Percentiles rank a stretch among this genome's conserved stretches.
Conservation (phyloP, 2,113 vertebrate genomes). For the Cranoglanis bouderius region DNA sequence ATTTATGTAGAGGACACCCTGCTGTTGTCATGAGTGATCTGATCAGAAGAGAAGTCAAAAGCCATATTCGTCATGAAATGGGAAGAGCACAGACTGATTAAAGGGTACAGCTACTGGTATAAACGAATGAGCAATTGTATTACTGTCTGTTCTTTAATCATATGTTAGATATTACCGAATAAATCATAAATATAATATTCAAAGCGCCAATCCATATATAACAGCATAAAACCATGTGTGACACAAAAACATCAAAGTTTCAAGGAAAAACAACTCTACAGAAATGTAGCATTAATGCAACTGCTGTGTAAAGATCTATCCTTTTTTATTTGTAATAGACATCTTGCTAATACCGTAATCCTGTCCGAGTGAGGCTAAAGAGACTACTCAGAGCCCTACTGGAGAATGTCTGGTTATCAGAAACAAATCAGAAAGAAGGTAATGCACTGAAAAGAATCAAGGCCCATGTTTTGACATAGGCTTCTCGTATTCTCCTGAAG, state of each 20-base stretch:
- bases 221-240: neutral
- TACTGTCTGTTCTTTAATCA: slow-evolving; percentile 9
- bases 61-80: neutral
- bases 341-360: neutral
- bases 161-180: neutral
- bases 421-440: slow-evolving; percentile 46
- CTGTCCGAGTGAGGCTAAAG: neutral
- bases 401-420: slow-evolving; percentile 44
- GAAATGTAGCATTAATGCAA: neutral
- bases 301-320: neutral
- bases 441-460: slow-evolving; percentile 47
- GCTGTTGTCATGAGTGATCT: slow-evolving; percentile 57
- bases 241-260: neutral
- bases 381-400: neutral
- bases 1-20: slow-evolving; percentile 37
- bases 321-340: neutral
- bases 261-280: neutral
- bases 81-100: neutral
- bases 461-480: slow-evolving; percentile 38
- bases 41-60: slow-evolving; percentile 52
- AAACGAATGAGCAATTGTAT: neutral
- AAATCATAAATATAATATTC: neutral
- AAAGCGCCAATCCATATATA: neutral
- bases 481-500: slow-evolving; percentile 13
- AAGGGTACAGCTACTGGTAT: neutral